Conservation (phyloP, 2,797 vertebrate species). For the Paratrypauchen microcephalus region DNA sequence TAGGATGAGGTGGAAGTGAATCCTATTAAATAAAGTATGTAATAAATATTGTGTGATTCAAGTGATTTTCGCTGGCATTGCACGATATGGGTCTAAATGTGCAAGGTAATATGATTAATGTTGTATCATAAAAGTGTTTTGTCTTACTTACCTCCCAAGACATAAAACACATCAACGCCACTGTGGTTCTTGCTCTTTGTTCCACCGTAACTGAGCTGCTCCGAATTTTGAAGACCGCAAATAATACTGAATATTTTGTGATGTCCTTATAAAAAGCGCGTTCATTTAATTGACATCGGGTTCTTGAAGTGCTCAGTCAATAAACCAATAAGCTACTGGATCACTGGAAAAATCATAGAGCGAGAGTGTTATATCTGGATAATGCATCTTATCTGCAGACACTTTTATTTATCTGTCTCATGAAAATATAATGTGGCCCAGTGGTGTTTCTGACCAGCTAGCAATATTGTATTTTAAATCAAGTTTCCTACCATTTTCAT, state of each 20-base stretch:
- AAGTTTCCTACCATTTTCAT: constrained; percentile 1
- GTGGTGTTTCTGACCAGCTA: constrained; percentile 1
- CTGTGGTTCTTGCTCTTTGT: constrained; percentile 15
- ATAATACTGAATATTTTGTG: not conserved
- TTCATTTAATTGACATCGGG: not conserved
- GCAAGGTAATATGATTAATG: constrained; percentile 16
- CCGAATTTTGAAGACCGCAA: not conserved
- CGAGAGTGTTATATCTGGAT: not conserved
- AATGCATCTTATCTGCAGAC: constrained; percentile 7
- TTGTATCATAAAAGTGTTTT: constrained; percentile 19
- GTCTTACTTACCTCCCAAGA: constrained; percentile 21
- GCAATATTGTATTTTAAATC: constrained; percentile 7
- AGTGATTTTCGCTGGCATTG: constrained; percentile 21
- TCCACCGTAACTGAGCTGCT: not conserved
- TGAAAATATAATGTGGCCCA: constrained; percentile 7
- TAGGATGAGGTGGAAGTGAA: constrained; percentile 7
- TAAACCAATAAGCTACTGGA: not conserved
- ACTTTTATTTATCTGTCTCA: constrained; percentile 8
- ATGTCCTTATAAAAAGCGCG: not conserved
- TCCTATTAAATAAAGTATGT: constrained; percentile 16
- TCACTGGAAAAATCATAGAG: not conserved
- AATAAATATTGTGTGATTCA: constrained; percentile 29
- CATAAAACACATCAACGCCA: constrained; percentile 8
- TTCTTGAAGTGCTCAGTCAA: not conserved
- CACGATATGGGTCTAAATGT: constrained; percentile 21